These are phyloP conservation scores for Caenorhabditis angaria DNA, from an alignment of 2,888 invertebrate species.

Conservation along the genomic window DNA sequence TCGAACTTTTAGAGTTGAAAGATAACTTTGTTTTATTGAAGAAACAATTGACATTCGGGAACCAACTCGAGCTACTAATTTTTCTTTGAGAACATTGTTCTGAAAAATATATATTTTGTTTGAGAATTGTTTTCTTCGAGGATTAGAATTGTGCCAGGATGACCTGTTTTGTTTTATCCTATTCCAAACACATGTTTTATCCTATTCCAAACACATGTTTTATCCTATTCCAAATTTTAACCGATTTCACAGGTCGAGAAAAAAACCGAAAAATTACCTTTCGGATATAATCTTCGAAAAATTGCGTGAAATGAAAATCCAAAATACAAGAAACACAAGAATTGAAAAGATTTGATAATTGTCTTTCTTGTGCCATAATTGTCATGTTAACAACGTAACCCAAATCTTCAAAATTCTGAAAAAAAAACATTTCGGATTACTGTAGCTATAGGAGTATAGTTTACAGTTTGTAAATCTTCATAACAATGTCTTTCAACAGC, in stretches of 20 bases:
- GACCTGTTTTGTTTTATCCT: too few relatives aligned
- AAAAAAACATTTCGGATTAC: background rate
- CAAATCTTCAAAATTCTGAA: background rate
- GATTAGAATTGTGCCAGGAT: too few relatives aligned
- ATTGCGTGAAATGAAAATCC: background rate
- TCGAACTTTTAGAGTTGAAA: background rate
- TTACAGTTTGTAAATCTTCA: background rate
- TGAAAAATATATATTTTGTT: background rate
- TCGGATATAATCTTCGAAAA: background rate
- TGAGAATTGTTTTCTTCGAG: background rate
- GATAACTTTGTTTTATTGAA: background rate
- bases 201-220: too few relatives aligned
- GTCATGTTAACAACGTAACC: background rate
- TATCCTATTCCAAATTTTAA: too few relatives aligned
- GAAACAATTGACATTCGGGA: background rate
- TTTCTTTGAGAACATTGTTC: background rate
- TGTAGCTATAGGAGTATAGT: too few relatives aligned
- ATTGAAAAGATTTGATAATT: background rate
- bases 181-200: too few relatives aligned
- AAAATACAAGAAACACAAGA: background rate
- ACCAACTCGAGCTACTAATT: background rate
- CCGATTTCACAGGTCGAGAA: too few relatives aligned
- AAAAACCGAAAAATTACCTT: background rate
- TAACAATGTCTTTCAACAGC: background rate
- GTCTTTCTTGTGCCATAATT: background rate